Conservation (phyloP, 2,888 invertebrate genomes). For the Galerucella calmariensis region DNA sequence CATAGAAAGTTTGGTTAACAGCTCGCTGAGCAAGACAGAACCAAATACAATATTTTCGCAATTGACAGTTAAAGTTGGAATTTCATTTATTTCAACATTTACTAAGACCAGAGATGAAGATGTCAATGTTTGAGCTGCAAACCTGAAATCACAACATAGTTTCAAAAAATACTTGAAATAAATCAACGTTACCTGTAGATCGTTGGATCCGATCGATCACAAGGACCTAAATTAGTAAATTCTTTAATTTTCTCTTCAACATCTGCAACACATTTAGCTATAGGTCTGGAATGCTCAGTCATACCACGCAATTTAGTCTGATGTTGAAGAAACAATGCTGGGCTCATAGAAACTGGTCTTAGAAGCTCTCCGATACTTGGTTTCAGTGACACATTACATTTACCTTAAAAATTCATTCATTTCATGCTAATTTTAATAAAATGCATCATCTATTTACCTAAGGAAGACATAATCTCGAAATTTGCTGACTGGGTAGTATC, state of each 20-base stretch:
- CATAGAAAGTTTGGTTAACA: conserved; percentile 57
- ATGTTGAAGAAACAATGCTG: conserved; percentile 76
- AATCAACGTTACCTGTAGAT: conserved; percentile 54
- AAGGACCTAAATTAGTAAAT: conserved; percentile 80
- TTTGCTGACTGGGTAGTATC: conserved; percentile 90
- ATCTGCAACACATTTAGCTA: conserved; percentile 54
- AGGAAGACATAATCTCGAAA: conserved; percentile 78
- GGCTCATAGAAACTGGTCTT: conserved; percentile 81
- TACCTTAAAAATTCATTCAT: conserved; percentile 63
- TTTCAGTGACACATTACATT: conserved; percentile 74
- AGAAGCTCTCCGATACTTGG: conserved; percentile 90
- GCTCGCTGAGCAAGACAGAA: conserved; percentile 87
- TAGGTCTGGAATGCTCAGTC: conserved; percentile 78
- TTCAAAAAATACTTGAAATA: background rate
- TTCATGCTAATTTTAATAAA: background rate
- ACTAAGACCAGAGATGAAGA: conserved; percentile 84
- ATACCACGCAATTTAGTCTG: conserved; percentile 88
- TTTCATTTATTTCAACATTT: conserved; percentile 69
- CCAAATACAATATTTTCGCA: conserved; percentile 96
- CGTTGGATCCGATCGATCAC: conserved; percentile 62
- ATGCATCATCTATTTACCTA: conserved; percentile 61
- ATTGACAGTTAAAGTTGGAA: conserved; percentile 75
- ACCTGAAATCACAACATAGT: conserved; percentile 67
- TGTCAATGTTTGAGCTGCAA: conserved; percentile 85
- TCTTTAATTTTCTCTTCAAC: conserved; percentile 73